A percentile compares a stretch with the other conserved stretches of the same genome.
These are phyloP conservation scores for Rhodinocichla rosea DNA, from an alignment of 2,113 vertebrate genomes.

Conservation along the genomic window DNA sequence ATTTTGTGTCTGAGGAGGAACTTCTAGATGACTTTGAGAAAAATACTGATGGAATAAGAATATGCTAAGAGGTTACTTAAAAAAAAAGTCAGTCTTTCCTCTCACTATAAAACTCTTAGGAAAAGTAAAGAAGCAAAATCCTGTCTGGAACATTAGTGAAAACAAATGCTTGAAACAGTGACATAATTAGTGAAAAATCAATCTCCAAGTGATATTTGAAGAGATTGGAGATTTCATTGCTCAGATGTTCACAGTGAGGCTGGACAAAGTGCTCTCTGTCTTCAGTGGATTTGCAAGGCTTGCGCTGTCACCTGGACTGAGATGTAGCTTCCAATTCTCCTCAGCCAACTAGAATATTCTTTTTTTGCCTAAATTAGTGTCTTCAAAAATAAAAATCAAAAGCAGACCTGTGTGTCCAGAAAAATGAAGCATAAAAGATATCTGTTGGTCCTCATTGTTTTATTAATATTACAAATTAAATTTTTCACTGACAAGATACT, in stretches of 20 bases:
- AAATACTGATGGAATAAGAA: neutral
- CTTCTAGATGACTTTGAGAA: neutral
- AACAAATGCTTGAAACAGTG: neutral
- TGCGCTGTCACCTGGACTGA: neutral
- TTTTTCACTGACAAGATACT: slow-evolving; percentile 49
- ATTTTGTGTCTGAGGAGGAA: neutral
- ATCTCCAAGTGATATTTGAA: neutral
- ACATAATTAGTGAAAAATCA: neutral
- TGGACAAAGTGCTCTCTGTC: neutral
- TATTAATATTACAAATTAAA: slow-evolving; percentile 33
- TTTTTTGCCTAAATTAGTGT: neutral
- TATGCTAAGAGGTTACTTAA: neutral
- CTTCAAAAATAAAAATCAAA: neutral
- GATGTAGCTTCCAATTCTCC: neutral
- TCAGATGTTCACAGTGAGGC: neutral
- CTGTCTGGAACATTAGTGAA: neutral
- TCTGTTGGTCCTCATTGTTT: slow-evolving; percentile 17
- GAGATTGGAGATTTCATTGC: neutral
- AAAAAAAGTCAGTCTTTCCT: neutral
- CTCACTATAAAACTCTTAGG: neutral
- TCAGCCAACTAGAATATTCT: neutral
- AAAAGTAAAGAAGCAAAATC: neutral
- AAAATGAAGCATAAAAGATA: neutral
- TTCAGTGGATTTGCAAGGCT: neutral
- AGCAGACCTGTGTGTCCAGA: neutral